Evolutionary conservation across 2,113 vertebrate species (phyloP).

Genomic region (Mandrillus leucophaeus): DNA sequence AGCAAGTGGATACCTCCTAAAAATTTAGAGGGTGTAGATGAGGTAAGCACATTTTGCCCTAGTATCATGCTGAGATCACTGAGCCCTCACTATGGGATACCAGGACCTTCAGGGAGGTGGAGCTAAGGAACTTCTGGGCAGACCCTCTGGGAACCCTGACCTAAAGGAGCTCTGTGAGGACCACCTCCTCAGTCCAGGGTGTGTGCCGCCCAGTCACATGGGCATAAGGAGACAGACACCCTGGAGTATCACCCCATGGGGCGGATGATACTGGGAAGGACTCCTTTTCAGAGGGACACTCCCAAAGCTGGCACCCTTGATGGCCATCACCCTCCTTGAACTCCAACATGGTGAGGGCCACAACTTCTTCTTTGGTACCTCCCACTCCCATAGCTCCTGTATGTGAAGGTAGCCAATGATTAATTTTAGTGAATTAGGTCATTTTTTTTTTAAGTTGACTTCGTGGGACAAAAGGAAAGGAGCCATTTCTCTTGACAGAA

Average conservation of each 20-base stretch:
- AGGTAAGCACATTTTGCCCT: background rate
- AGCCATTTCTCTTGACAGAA: background rate
- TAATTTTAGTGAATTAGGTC: background rate
- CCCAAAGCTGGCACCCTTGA: background rate
- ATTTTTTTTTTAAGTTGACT: background rate
- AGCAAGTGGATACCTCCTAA: background rate
- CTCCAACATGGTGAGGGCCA: background rate
- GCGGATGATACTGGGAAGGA: background rate
- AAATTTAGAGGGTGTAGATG: background rate
- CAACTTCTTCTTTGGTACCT: background rate
- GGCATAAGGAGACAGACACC: background rate
- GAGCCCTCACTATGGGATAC: background rate
- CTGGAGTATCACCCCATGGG: background rate
- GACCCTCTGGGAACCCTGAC: background rate
- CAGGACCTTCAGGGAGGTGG: background rate
- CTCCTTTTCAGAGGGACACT: background rate
- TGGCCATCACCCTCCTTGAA: background rate
- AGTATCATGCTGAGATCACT: background rate
- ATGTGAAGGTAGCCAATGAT: background rate
- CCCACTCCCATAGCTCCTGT: background rate
- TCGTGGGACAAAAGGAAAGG: background rate
- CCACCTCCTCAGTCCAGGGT: background rate
- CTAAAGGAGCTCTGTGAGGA: background rate
- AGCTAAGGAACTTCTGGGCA: background rate
- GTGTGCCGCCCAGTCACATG: background rate